Evolutionary conservation across 92 coral and sea anemone genomes (phyloP).

Genomic region (Virgularia gustaviana): DNA sequence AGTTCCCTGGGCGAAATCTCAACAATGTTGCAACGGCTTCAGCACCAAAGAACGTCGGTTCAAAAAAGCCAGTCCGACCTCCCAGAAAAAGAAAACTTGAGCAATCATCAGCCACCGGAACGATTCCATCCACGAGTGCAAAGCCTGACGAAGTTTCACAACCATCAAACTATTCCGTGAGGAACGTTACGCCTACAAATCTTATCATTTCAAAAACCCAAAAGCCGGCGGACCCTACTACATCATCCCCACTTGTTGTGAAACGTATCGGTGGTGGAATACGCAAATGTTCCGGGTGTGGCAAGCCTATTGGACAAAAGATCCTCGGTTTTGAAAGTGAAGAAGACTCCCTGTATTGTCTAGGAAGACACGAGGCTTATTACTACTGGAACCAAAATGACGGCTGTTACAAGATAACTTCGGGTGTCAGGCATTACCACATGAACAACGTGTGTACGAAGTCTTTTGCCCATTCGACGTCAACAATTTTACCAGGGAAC

Average conservation of each 20-base stretch:
- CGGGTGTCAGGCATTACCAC: conserved; percentile 18
- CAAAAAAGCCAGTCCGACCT: conserved; percentile 32
- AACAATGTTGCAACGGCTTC: conserved; percentile 30
- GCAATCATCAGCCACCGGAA: background rate
- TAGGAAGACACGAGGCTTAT: conserved; percentile 40
- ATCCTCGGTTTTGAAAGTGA: conserved; percentile 18
- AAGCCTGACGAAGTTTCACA: background rate
- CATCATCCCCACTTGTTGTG: conserved; percentile 28
- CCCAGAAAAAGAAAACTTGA: background rate
- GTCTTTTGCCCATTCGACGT: background rate
- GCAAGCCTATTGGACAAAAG: conserved; percentile 2
- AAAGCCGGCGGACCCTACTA: conserved; percentile 34
- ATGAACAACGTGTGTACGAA: conserved; percentile 3
- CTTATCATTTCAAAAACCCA: conserved; percentile 21
- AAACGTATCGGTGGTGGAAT: conserved; percentile 45
- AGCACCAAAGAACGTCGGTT: conserved; percentile 45
- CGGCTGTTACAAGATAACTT: conserved; percentile 14
- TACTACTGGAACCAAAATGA: conserved; percentile 30
- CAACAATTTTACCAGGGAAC: background rate
- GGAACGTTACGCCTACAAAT: background rate
- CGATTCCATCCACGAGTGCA: background rate
- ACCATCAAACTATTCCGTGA: conserved; percentile 1
- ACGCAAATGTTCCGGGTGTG: conserved; percentile 40
- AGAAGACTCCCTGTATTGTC: conserved; percentile 28
- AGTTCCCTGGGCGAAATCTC: conserved; percentile 42